Percentiles rank a stretch among this genome's conserved stretches.
Evolutionary conservation across 2,113 vertebrate species (phyloP).

Genomic region (Actinemys pallida): DNA sequence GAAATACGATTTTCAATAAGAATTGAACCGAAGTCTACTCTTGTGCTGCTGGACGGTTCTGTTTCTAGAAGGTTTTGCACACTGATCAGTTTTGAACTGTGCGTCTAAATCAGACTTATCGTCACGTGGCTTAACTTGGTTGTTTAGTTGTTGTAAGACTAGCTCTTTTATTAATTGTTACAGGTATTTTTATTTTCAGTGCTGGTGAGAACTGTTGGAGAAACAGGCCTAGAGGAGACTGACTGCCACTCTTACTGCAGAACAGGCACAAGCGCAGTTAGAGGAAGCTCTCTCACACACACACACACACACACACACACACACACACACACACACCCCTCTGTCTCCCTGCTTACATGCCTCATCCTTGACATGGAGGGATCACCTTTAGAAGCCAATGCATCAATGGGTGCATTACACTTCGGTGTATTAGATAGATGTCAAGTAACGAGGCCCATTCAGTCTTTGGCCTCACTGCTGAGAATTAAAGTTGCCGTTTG

Average conservation of each 20-base stretch:
- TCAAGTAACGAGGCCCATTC: not conserved
- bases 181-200: fast-evolving
- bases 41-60: not conserved
- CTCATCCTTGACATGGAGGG: not conserved
- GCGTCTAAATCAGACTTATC: fast-evolving
- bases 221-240: not conserved
- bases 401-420: not conserved
- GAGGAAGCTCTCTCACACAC: too few species aligned
- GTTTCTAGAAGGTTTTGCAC: not conserved
- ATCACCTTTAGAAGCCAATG: not conserved
- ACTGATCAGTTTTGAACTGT: fast-evolving
- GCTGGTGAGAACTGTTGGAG: not conserved
- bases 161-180: fast-evolving
- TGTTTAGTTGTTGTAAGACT: not conserved
- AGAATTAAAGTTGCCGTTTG: fast-evolving
- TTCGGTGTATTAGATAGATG: not conserved
- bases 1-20: constrained; percentile 13
- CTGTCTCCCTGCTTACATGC: not conserved
- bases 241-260: not conserved
- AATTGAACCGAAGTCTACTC: fast-evolving
- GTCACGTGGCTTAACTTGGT: fast-evolving
- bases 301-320: fast-evolving
- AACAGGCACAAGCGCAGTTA: not conserved
- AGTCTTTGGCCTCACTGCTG: not conserved
- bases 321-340: not conserved